Percentiles rank a stretch among this genome's conserved stretches.
These are phyloP conservation scores for Heliopora coerulea DNA, from an alignment of 92 coral and sea anemone genomes.

Conservation along the genomic window DNA sequence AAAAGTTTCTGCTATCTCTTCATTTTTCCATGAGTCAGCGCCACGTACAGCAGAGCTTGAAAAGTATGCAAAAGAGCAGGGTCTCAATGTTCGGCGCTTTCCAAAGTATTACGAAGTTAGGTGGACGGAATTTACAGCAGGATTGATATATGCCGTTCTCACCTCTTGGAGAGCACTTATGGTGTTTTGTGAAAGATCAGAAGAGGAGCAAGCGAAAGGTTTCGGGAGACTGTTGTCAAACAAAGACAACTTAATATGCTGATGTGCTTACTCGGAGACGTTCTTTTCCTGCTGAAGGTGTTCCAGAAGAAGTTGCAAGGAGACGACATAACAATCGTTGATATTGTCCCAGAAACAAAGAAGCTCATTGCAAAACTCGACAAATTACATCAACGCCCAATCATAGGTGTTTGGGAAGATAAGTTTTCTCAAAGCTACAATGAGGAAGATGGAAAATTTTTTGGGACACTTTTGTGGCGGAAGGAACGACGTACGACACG, in stretches of 20 bases:
- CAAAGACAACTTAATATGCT: neutral
- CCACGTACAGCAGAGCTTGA: slow-evolving; percentile 20
- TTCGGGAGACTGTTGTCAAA: no score
- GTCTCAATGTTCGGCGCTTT: neutral
- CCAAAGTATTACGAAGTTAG: slow-evolving; percentile 15
- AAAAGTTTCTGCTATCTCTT: slow-evolving; percentile 21
- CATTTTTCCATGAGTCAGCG: slow-evolving; percentile 29
- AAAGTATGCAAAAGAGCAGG: slow-evolving; percentile 16
- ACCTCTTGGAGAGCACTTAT: slow-evolving; percentile 15
- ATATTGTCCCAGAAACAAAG: slow-evolving; percentile 13
- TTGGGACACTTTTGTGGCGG: no score
- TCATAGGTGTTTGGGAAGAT: slow-evolving; percentile 25
- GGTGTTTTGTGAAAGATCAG: neutral
- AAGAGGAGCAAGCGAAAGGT: neutral
- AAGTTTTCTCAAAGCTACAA: no score
- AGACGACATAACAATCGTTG: neutral
- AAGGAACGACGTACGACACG: no score
- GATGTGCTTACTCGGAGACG: slow-evolving; percentile 2
- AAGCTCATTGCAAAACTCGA: neutral
- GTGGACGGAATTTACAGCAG: slow-evolving; percentile 21
- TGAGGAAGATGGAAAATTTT: no score
- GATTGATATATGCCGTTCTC: neutral
- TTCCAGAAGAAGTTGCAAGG: slow-evolving; percentile 22
- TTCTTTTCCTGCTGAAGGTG: slow-evolving; percentile 2
- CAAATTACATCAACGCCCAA: neutral